Evolutionary conservation across 2,888 invertebrate species (phyloP), one percentile per base, ranked within the genome.

Genomic region (Pollenia amentaria): DNA sequence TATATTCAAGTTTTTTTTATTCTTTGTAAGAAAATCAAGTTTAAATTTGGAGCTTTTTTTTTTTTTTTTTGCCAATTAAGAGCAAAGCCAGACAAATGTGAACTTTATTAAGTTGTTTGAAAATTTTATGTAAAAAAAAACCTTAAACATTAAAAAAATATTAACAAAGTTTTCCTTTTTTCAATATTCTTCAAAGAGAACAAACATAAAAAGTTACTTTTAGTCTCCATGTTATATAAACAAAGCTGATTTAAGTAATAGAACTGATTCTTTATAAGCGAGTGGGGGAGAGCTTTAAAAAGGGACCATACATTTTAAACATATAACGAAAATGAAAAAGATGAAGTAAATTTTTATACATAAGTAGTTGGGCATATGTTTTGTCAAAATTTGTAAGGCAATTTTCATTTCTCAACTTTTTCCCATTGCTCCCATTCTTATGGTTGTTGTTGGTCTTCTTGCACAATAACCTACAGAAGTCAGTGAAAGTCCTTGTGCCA

Each of bases 401-500:
- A 78, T 65, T 72, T 72, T 10, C 14, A 18, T 69, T 57, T 51
- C 70, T 82, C 76, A 38, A 38, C 12, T 21, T 14, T 55, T 55
- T 72, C 8, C 4, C 38, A 16, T 38, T n/a, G 29, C 53, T 65
- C 14, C n/a, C 18, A 29, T 21, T 40, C 12, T 40, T 3, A 10
- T 57, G 8, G 67, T 40, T 21, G 2, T 55, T 44, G 40, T n/a
- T 12, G 11, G 1, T 65, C 10, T 18, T 40, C 16, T 73, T 44
- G 18, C 18, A 55, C 65, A 48, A 51, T 51, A 60, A 62, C 72
- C 57, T 57, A 72, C 57, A 44, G 48, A 72, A 72, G 48, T 38
- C 40, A 77, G 70, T 67, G 44, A 69, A 60, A 79, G 84, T 75
- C 73, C 78, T 85, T 85, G 85, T 85, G 69, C 85, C 57, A 80